Evolutionary conservation across 2,797 vertebrate species (phyloP).

Genomic region (Pampus argenteus): DNA sequence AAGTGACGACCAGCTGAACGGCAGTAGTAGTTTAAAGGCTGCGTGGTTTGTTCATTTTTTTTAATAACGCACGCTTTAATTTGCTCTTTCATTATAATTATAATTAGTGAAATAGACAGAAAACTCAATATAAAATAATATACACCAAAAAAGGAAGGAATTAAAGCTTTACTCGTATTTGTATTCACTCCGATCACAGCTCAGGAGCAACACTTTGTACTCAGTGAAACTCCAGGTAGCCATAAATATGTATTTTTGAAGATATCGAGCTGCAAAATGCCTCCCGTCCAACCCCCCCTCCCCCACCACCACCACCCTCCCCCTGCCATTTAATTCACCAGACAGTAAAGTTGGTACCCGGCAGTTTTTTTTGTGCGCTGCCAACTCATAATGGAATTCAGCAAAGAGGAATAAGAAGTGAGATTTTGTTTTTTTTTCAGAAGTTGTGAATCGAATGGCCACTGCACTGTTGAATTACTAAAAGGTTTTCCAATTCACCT

Average conservation of each 20-base stretch:
- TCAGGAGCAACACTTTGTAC: conserved; percentile 1
- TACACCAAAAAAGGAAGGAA: neutral
- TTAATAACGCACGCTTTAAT: neutral
- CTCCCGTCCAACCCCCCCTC: conserved; percentile 22
- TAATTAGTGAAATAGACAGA: neutral
- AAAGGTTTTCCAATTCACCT: neutral
- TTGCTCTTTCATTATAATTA: neutral
- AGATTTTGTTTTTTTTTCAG: conserved; percentile 26
- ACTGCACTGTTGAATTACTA: neutral
- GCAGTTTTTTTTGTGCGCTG: conserved; percentile 20
- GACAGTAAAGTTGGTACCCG: conserved; percentile 11
- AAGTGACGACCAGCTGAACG: neutral
- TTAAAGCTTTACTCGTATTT: conserved; percentile 5
- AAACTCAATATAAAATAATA: neutral
- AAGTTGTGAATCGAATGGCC: conserved; percentile 2
- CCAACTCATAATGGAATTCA: conserved; percentile 25
- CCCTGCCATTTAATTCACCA: conserved; percentile 24
- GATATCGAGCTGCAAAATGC: conserved; percentile 14
- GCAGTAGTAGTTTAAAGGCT: neutral
- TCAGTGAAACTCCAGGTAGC: conserved; percentile 32
- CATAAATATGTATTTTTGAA: conserved; percentile 52
- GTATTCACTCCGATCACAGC: conserved; percentile 28
- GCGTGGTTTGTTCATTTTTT: neutral
- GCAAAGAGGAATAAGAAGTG: conserved; percentile 22
- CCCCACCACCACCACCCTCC: too few relatives aligned